Base-by-base conservation (phyloP, 2,113 vertebrate genomes). In the Tachycineta bicolor region DNA sequence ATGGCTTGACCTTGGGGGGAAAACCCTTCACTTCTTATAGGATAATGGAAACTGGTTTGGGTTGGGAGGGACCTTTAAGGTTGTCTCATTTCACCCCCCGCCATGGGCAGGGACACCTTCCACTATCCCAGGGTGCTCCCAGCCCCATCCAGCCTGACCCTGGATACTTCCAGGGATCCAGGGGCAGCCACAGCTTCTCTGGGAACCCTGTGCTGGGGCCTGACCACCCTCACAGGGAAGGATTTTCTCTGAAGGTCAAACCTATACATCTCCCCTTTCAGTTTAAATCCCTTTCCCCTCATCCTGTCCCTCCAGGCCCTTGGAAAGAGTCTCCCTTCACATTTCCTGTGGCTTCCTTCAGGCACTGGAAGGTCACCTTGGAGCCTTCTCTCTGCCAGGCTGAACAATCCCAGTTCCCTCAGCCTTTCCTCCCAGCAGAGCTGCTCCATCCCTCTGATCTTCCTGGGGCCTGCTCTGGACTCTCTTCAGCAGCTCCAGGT, bases 111-210 rank as follows among this genome's bases (percentile, higher is more conserved):
- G 39, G 64, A 69, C 46, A 87, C 0, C 10, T 62, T 69, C 56
- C 5, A n/a, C n/a, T 26, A 0, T 12, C 13, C 24, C 53, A 46
- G 24, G 19, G 0, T 33, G 22, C 8, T 46, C 28, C 37, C 26
- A 60, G 17, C 4, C 26, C 8, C 0, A 1, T 33, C 52, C 39
- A 53, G 0, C 46, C 29, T 29, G 39, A n/a, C 19, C 33, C 39
- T 59, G 87, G 13, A 4, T 28, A 46, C 20, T 68, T 4, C 12
- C 78, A 89, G 59, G 23, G 44, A 46, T 29, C 20, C 46, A 47
- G 23, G 52, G 19, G 23, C 44, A 60, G n/a, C 28, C 53, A 46
- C 39, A 53, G 46, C 24, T 82, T 3, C 52, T n/a, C 68, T 81
- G 76, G 25, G 22, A 4, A 88, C 0, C 26, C 60, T 53, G 24